Evolutionary conservation across 1,140 invertebrate species (phyloP).

Genomic region (Coptotermes formosanus): DNA sequence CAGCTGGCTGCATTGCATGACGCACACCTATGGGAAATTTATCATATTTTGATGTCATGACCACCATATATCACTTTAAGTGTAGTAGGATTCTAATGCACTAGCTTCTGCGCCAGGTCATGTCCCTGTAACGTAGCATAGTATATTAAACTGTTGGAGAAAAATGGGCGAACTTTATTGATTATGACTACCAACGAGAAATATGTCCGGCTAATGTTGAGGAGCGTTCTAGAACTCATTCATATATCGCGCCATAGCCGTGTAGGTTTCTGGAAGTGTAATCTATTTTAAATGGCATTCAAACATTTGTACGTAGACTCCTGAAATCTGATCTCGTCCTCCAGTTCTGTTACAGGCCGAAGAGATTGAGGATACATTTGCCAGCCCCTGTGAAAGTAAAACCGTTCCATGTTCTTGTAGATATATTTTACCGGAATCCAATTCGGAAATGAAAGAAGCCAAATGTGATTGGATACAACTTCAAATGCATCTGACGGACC

Average conservation of each 20-base stretch:
- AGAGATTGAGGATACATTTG: neutral
- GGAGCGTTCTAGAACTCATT: neutral
- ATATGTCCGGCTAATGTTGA: neutral
- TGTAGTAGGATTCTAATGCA: no score
- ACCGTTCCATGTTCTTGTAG: neutral
- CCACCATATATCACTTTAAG: no score
- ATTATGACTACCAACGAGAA: neutral
- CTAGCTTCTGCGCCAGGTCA: neutral
- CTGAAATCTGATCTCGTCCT: neutral
- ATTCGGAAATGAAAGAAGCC: neutral
- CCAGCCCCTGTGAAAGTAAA: neutral
- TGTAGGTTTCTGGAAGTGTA: neutral
- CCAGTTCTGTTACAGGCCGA: neutral
- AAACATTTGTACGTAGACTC: neutral
- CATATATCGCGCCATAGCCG: neutral
- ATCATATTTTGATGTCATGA: no score
- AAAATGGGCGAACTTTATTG: no score
- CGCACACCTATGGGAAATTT: no score
- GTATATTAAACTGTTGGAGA: neutral
- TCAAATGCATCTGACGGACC: conserved; percentile 1
- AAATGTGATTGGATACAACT: neutral
- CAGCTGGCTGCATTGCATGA: no score
- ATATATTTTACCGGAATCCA: neutral
- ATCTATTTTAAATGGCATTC: neutral
- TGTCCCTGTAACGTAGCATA: neutral